Conservation (phyloP, 2,888 invertebrate species). For the Eueremaeus valkanovi region DNA sequence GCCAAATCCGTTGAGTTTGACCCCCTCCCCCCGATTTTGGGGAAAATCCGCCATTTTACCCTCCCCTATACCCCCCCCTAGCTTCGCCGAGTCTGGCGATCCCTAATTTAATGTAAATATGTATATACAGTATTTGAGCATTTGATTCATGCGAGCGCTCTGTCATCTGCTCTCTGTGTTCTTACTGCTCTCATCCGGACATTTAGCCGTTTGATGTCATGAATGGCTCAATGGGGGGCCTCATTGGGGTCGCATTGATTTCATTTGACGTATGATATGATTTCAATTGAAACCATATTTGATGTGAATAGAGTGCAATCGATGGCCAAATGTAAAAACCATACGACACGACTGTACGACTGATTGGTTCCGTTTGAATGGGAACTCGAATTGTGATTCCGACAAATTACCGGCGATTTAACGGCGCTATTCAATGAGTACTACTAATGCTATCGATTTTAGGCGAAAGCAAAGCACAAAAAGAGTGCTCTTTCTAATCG, state of each 20-base stretch:
- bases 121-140: not conserved
- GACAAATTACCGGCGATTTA: conserved; percentile 33
- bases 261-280: conserved; percentile 19
- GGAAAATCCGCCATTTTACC: too few species aligned
- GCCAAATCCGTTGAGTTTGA: too few species aligned
- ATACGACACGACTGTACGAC: not conserved
- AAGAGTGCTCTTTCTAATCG: too few species aligned
- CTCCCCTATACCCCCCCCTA: too few species aligned
- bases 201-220: not conserved
- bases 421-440: not conserved
- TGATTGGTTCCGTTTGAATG: conserved; percentile 32
- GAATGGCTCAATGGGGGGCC: conserved; percentile 24
- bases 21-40: too few species aligned
- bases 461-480: not conserved
- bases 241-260: conserved; percentile 9
- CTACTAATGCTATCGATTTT: not conserved
- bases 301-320: conserved; percentile 9
- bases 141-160: not conserved
- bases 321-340: conserved; percentile 26
- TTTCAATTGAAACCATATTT: conserved; percentile 27
- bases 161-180: conserved; percentile 9
- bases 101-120: too few species aligned
- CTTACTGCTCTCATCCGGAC: conserved; percentile 19
- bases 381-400: conserved; percentile 3
- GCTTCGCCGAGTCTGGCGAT: too few species aligned